phyloP scores from a whole-genome alignment of 2,113 vertebrate species.

The chimpanzee (Pan troglodytes) region NHGRI_mPanTro3-v2.1_pri NC_086015.1:88821501-88822000 shows the following conservation, averaged over 20 bases:
- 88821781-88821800: neutral
- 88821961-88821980: neutral
- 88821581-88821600: too few relatives aligned
- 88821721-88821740: neutral
- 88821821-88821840: neutral
- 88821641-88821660: too few relatives aligned
- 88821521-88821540: too few relatives aligned
- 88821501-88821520: too few relatives aligned
- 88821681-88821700: too few relatives aligned
- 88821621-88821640: too few relatives aligned
- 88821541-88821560: too few relatives aligned
- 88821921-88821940: neutral
- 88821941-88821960: neutral
- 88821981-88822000: neutral
- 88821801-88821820: neutral
- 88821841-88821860: neutral
- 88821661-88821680: too few relatives aligned
- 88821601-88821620: too few relatives aligned
- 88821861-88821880: neutral
- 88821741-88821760: neutral
- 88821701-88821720: neutral
- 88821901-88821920: neutral
- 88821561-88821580: too few relatives aligned
- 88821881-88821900: neutral
- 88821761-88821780: neutral